These are phyloP conservation scores for Diloba caeruleocephala DNA, from an alignment of 2,888 invertebrate species.

Conservation along the genomic window DNA sequence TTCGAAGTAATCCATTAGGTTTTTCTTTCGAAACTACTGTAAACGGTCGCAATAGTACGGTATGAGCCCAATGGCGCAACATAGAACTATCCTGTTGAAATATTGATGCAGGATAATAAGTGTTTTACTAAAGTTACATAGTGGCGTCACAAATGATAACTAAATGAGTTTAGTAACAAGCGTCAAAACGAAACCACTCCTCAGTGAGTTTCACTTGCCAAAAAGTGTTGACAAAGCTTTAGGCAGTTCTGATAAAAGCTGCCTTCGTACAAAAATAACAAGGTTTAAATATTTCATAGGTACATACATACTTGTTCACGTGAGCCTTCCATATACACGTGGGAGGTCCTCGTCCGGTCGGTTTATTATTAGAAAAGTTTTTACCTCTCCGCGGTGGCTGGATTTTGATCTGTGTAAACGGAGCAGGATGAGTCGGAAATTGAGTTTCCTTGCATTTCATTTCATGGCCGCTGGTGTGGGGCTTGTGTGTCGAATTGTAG, in stretches of 20 bases:
- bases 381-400: slow-evolving; percentile 61
- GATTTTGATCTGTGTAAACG: slow-evolving; percentile 60
- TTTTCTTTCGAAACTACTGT: no score
- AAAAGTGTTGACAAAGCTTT: slow-evolving; percentile 57
- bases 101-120: no score
- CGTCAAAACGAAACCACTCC: slow-evolving; percentile 21
- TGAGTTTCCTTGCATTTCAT: slow-evolving; percentile 75
- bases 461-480: slow-evolving; percentile 60
- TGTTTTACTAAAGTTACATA: no score
- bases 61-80: no score
- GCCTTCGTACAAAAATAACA: slow-evolving; percentile 58
- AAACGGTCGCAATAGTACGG: no score
- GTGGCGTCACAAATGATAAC: background rate
- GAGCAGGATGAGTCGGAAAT: slow-evolving; percentile 70
- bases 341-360: slow-evolving; percentile 39
- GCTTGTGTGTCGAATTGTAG: slow-evolving; percentile 56
- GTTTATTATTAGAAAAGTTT: slow-evolving; percentile 72
- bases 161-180: slow-evolving; percentile 19
- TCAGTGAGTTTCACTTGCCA: slow-evolving; percentile 35
- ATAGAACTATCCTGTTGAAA: no score
- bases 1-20: no score
- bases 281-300: slow-evolving; percentile 69
- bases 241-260: slow-evolving; percentile 36
- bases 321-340: slow-evolving; percentile 52
- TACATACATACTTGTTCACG: slow-evolving; percentile 54